Conservation (phyloP, 2,113 vertebrate species). For the Nanorana parkeri region DNA sequence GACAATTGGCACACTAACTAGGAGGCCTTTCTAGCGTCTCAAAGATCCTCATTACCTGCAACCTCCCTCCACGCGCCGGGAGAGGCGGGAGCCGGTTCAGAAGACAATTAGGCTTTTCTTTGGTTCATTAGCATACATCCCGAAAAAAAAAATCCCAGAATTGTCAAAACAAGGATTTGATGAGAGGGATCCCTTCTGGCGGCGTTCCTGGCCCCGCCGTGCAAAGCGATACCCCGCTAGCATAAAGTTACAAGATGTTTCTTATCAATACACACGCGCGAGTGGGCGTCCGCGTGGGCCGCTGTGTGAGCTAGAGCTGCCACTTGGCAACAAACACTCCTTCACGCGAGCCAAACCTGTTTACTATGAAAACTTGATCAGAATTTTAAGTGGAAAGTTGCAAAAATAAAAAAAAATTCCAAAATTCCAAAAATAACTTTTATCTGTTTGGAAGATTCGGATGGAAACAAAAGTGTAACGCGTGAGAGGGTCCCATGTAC, state of each 20-base stretch:
- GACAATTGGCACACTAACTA: no score
- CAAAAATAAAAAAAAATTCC: no score
- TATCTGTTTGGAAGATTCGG: no score
- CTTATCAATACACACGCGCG: conserved; percentile 20
- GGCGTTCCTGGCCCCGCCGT: conserved; percentile 5
- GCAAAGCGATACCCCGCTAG: conserved; percentile 14
- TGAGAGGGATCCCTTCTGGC: not conserved
- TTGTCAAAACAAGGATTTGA: conserved; percentile 20
- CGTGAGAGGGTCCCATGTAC: no score
- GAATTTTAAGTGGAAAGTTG: no score
- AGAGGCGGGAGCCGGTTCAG: no score
- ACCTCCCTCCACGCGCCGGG: no score
- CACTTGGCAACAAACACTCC: conserved; percentile 1
- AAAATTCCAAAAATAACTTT: no score
- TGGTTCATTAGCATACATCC: not conserved
- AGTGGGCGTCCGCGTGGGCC: conserved; percentile 18
- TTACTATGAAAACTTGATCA: not conserved
- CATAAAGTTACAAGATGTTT: conserved; percentile 38
- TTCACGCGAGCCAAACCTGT: conserved; percentile 9
- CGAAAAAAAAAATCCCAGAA: not conserved
- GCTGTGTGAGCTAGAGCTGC: not conserved
- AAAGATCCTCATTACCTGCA: no score
- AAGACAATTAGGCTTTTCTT: no score
- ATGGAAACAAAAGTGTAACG: no score
- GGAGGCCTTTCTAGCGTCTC: no score